Percentiles rank a stretch among this genome's conserved stretches.
These are phyloP conservation scores for Delichon dasypus DNA, from an alignment of 2,797 vertebrate species.

Conservation along the genomic window DNA sequence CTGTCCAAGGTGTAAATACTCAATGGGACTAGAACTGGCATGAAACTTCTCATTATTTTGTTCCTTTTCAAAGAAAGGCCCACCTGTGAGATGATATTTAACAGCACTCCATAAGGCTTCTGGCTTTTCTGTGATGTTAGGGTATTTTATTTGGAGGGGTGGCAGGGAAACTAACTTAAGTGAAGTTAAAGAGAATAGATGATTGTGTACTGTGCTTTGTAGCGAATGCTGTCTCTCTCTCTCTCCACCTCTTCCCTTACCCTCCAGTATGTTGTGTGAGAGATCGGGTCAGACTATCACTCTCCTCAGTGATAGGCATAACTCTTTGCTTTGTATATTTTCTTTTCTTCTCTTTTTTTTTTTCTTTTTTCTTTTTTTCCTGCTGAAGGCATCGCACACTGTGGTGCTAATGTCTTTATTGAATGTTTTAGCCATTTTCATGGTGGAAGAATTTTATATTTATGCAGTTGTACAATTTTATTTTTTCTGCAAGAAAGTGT, in stretches of 20 bases:
- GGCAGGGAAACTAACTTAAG: conserved; percentile 77
- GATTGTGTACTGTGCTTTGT: conserved; percentile 81
- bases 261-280: conserved; percentile 80
- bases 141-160: conserved; percentile 74
- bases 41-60: conserved; percentile 81
- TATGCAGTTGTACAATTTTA: conserved; percentile 99
- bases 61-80: conserved; percentile 80
- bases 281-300: conserved; percentile 78
- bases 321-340: conserved; percentile 85
- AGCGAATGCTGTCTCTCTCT: conserved; percentile 75
- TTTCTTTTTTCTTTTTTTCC: conserved; percentile 61
- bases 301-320: conserved; percentile 78
- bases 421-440: conserved; percentile 99
- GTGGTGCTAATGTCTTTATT: conserved; percentile 92
- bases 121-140: conserved; percentile 70
- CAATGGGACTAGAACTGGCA: conserved; percentile 93
- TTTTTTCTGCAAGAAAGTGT: conserved; percentile 94
- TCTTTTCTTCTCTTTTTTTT: neutral
- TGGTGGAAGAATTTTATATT: conserved; percentile 99
- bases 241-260: conserved; percentile 69
- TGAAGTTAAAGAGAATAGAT: conserved; percentile 71
- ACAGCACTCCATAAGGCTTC: conserved; percentile 88
- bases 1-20: conserved; percentile 96
- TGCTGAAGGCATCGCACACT: conserved; percentile 90
- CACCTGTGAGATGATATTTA: conserved; percentile 79